Percentiles rank a stretch among this genome's conserved stretches.
phyloP scores from a whole-genome alignment of 2,113 vertebrate genomes.

The Crotophaga sulcirostris region DNA sequence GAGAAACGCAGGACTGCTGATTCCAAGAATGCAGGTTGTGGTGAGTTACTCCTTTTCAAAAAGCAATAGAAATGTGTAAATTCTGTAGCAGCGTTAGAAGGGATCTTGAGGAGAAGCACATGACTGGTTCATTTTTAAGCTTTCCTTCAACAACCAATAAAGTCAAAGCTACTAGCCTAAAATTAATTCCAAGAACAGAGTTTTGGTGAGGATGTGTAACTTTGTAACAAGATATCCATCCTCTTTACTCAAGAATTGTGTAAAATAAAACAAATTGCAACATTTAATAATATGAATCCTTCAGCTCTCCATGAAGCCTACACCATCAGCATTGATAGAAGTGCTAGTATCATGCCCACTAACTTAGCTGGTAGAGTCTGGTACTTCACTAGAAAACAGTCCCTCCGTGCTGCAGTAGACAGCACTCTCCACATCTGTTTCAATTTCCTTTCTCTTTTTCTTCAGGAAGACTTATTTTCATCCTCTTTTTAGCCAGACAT shows the following conservation, averaged over 20 bases:
- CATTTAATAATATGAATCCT: background rate
- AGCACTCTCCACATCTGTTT: background rate
- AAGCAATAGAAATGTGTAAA: background rate
- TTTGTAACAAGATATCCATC: background rate
- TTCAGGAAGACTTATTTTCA: background rate
- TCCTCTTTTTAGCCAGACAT: background rate
- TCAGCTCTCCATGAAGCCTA: background rate
- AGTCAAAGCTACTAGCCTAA: background rate
- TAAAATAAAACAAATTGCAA: background rate
- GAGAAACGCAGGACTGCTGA: background rate
- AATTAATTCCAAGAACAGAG: background rate
- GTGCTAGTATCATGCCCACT: background rate
- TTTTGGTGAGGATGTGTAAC: background rate
- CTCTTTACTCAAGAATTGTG: background rate
- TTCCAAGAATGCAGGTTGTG: background rate
- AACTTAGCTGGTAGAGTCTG: background rate
- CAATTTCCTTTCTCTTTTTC: background rate
- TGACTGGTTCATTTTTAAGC: background rate
- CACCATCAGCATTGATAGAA: background rate
- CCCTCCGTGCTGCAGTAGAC: background rate
- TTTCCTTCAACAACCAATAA: background rate
- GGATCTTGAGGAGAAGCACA: background rate
- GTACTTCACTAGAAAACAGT: background rate
- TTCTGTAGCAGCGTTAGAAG: background rate
- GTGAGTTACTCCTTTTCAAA: background rate